Evolutionary conservation across 2,113 vertebrate genomes (phyloP), one percentile per base, ranked within the genome.

Genomic region (Megaleporinus macrocephalus): DNA sequence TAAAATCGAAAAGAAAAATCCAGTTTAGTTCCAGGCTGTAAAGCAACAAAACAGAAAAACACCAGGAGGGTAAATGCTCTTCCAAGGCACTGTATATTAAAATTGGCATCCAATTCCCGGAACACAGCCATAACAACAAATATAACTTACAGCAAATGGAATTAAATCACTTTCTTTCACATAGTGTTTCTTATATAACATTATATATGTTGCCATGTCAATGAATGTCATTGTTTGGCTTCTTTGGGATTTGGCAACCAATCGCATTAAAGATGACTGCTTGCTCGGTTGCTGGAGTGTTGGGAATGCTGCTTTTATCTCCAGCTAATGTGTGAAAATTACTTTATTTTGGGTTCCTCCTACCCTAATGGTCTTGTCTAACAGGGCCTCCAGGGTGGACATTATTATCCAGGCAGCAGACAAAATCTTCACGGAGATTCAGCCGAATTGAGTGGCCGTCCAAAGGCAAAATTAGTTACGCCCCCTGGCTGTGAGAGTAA

Each of bases 271-370:
- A 68, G 16, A 63, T 63, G 29, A 51, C n/a, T 14, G 24, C 29
- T 26, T 47, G 27, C 44, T 47, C 14, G 12, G 36, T 72, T 73
- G 70, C 70, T 47, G 53, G 47, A 73, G 5, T 27, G 16, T 53
- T 47, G 47, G 47, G 70, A 51, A 36, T 68, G 65, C 33, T 1
- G 41, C 14, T 49, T 49, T 73, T 27, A 53, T 51, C n/a, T 24
- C 70, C 70, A 73, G 14, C 7, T 73, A 73, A 73, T 53, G 70
- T 73, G 70, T 53, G 47, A 51, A 73, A 73, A 73, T 73, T 9
- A 29, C 24, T 22, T n/a, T 29, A 68, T 68, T 68, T 68, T 30
- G 65, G 1, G 11, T 68, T 22, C 65, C 29, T 20, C 29, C 15
- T 22, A 9, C 65, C 65, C 30, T 10, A 68, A 68, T 36, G 65